phyloP scores from a whole-genome alignment of 2,888 invertebrate genomes.

The Coelopa pilipes region DNA sequence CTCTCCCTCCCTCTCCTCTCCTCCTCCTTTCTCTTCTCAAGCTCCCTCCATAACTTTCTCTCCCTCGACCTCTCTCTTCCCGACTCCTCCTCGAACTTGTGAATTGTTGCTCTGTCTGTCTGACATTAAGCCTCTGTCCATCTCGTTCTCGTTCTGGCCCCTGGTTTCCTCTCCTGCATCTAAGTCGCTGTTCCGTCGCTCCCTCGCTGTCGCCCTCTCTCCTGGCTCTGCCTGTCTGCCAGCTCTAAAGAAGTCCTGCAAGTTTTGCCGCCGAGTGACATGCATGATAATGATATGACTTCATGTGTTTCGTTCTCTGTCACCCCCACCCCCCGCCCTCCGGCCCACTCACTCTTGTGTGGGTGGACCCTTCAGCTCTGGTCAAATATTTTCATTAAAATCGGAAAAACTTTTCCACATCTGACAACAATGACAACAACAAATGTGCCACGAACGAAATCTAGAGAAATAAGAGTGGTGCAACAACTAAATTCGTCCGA shows the following conservation, averaged over 20 bases:
- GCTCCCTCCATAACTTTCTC: no score
- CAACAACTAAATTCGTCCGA: neutral
- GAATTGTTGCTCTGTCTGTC: neutral
- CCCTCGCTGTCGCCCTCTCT: neutral
- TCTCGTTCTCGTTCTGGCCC: neutral
- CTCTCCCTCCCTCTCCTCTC: no score
- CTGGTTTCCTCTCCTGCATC: slow-evolving; percentile 15
- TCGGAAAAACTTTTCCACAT: slow-evolving; percentile 47
- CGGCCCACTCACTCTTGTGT: slow-evolving; percentile 13
- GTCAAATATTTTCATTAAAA: slow-evolving; percentile 52
- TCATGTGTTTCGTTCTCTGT: slow-evolving; percentile 29
- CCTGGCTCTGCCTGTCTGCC: neutral
- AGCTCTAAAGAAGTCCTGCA: slow-evolving; percentile 7
- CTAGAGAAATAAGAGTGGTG: neutral
- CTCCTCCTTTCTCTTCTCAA: no score
- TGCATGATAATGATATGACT: slow-evolving; percentile 50
- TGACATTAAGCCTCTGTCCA: neutral
- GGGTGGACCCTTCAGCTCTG: slow-evolving; percentile 30
- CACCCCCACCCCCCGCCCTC: neutral
- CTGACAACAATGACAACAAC: no score
- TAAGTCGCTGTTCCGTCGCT: slow-evolving; percentile 4
- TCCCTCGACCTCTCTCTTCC: no score
- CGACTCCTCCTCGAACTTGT: no score
- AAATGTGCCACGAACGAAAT: neutral
- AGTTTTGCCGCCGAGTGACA: slow-evolving; percentile 42